phyloP scores from a whole-genome alignment of 2,888 invertebrate genomes.

The Mesoligia furuncula region DNA sequence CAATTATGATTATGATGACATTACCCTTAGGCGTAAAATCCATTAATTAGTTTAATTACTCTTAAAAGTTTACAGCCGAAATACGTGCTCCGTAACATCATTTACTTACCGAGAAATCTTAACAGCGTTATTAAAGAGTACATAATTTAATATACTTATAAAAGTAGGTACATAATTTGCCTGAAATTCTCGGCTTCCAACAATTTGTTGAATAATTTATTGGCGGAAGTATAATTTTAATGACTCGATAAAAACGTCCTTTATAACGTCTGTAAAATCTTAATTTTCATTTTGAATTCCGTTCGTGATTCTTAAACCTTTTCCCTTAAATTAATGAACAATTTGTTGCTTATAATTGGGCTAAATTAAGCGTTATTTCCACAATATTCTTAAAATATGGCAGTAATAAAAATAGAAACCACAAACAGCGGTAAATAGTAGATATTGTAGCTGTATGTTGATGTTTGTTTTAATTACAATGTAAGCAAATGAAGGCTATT shows the following conservation, averaged over 20 bases:
- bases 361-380: neutral
- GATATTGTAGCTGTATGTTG: neutral
- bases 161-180: slow-evolving; percentile 37
- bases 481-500: neutral
- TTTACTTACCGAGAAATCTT: slow-evolving; percentile 36
- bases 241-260: slow-evolving; percentile 33
- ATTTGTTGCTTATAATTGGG: slow-evolving; percentile 13
- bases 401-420: slow-evolving; percentile 3
- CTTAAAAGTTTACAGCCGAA: slow-evolving; percentile 19
- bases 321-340: slow-evolving; percentile 17
- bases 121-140: slow-evolving; percentile 34
- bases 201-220: slow-evolving; percentile 59
- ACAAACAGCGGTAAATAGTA: neutral
- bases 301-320: slow-evolving; percentile 33
- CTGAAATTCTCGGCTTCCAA: slow-evolving; percentile 25
- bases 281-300: slow-evolving; percentile 39
- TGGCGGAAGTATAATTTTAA: slow-evolving; percentile 52
- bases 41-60: slow-evolving; percentile 42
- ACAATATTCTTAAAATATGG: slow-evolving; percentile 1
- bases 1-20: slow-evolving; percentile 12
- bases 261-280: slow-evolving; percentile 37
- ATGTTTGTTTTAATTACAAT: slow-evolving; percentile 9
- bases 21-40: slow-evolving; percentile 3
- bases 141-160: slow-evolving; percentile 43
- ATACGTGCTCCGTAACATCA: slow-evolving; percentile 22